phyloP scores from a whole-genome alignment of 2,888 invertebrate genomes.

The Euclidia mi region DNA sequence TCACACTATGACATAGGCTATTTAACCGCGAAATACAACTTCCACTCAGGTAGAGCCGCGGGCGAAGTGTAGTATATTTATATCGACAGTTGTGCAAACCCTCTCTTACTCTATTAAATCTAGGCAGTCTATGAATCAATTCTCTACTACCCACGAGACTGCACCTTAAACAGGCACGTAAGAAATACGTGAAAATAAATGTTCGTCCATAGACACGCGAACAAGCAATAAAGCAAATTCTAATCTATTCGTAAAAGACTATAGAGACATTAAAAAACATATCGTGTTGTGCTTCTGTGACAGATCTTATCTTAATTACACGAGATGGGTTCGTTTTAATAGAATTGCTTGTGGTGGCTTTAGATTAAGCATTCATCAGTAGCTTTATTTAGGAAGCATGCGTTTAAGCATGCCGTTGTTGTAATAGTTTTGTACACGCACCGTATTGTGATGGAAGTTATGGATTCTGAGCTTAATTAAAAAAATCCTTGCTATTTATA shows the following conservation, averaged over 20 bases:
- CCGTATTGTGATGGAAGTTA: not conserved
- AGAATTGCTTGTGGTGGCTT: conserved; percentile 45
- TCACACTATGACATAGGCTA: no score
- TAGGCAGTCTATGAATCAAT: conserved; percentile 27
- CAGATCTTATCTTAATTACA: conserved; percentile 67
- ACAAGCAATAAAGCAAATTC: conserved; percentile 73
- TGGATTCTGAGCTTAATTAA: no score
- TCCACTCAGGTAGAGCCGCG: no score
- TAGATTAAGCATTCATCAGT: conserved; percentile 25
- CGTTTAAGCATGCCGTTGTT: not conserved
- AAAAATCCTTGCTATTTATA: no score
- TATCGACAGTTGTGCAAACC: no score
- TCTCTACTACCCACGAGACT: conserved; percentile 21
- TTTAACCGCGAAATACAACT: no score
- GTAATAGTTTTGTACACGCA: not conserved
- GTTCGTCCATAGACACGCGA: conserved; percentile 72
- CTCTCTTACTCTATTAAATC: no score
- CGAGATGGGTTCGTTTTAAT: conserved; percentile 53
- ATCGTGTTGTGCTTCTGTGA: conserved; percentile 45
- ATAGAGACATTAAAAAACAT: conserved; percentile 56
- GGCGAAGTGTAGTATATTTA: no score
- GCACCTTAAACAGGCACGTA: conserved; percentile 50
- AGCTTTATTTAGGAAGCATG: not conserved
- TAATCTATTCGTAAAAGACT: conserved; percentile 67
- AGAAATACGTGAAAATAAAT: conserved; percentile 57